Evolutionary conservation across 2,113 vertebrate genomes (phyloP).

Genomic region (Hoplias malabaricus): DNA sequence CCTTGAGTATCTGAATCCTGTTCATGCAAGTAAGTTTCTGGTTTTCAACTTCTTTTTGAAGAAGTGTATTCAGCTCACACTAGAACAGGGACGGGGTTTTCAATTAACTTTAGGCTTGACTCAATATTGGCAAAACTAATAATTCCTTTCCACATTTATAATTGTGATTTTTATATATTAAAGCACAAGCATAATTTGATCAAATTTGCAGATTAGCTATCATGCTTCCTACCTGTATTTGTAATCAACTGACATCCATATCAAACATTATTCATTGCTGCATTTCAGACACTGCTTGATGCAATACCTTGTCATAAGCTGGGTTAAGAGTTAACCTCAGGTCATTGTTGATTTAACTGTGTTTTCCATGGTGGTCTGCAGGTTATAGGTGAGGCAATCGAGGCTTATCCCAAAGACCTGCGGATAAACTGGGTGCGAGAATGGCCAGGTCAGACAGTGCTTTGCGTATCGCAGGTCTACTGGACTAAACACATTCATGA

Average conservation of each 20-base stretch:
- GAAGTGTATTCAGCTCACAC: background rate
- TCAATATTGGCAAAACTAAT: background rate
- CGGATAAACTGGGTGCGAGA: conserved; percentile 82
- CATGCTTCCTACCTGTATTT: too few species aligned
- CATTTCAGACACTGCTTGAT: too few species aligned
- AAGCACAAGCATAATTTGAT: too few species aligned
- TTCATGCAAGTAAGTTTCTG: background rate
- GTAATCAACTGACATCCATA: too few species aligned
- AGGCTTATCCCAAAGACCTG: conserved; percentile 73
- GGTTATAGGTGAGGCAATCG: conserved; percentile 80
- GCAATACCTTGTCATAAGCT: background rate
- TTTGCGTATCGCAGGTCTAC: conserved; percentile 87
- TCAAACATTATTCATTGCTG: too few species aligned
- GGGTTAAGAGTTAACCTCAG: background rate
- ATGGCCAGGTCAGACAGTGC: conserved; percentile 88
- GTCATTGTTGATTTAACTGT: background rate
- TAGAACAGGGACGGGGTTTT: background rate
- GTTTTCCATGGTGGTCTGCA: conserved; percentile 48
- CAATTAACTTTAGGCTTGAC: background rate
- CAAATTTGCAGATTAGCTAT: too few species aligned
- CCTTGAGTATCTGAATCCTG: background rate
- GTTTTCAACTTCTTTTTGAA: background rate
- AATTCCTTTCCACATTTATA: too few species aligned
- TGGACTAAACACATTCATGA: conserved; percentile 84
- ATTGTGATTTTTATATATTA: too few species aligned